Percentiles rank a stretch among this genome's conserved stretches.
Conservation (phyloP, 2,888 invertebrate genomes). For the Epistrophella euchroma region DNA sequence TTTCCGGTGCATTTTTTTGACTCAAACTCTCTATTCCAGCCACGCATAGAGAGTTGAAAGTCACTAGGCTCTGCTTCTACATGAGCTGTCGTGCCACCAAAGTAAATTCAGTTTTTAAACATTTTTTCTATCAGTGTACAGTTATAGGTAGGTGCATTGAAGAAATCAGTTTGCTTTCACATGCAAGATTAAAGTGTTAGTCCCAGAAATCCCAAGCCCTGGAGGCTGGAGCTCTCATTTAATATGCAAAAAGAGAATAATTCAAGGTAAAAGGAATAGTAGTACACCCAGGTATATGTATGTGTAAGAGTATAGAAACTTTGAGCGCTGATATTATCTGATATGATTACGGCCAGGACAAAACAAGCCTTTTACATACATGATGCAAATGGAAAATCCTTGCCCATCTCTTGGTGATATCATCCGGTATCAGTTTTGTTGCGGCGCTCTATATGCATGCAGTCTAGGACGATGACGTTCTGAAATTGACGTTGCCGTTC, state of each 20-base stretch:
- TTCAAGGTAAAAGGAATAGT: slow-evolving; percentile 52
- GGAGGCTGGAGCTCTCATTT: slow-evolving; percentile 39
- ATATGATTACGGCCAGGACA: slow-evolving; percentile 8
- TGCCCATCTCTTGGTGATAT: slow-evolving; percentile 41
- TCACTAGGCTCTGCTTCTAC: too few relatives aligned
- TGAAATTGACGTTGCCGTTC: slow-evolving; percentile 1
- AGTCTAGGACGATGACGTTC: background rate
- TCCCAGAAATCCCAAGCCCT: background rate
- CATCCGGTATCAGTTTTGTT: slow-evolving; percentile 50
- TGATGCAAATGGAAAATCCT: slow-evolving; percentile 52
- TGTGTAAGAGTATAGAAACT: background rate
- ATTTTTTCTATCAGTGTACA: background rate
- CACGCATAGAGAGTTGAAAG: too few relatives aligned
- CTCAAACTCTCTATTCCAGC: too few relatives aligned
- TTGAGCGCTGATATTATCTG: background rate
- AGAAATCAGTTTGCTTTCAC: slow-evolving; percentile 23
- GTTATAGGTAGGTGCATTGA: background rate
- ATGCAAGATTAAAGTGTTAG: slow-evolving; percentile 10
- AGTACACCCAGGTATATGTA: background rate
- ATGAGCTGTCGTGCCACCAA: too few relatives aligned
- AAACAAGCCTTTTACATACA: slow-evolving; percentile 1
- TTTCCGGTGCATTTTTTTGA: too few relatives aligned
- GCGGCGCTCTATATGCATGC: background rate
- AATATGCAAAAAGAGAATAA: slow-evolving; percentile 69
- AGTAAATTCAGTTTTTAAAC: too few relatives aligned